Evolutionary conservation across 2,888 invertebrate genomes (phyloP), one percentile per base, ranked within the genome.

Genomic region (Lampropteryx suffumata): DNA sequence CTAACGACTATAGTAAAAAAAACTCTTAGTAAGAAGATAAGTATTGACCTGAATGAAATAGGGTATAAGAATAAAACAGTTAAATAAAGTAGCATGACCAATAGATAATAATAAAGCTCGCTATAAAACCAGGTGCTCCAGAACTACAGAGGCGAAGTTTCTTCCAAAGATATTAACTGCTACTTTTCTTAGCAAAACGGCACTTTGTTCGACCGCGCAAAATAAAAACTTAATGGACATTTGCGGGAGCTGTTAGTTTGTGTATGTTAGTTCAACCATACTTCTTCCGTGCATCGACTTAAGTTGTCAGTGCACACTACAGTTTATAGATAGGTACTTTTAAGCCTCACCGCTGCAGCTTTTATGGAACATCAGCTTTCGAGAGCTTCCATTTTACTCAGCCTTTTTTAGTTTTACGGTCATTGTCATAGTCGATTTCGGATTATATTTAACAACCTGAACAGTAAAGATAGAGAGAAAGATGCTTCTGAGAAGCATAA

Each of bases 321-420:
- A 17, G 17, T 10, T 30, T 21, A 30, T 30, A 24, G 8, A 7
- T 11, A 13, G n/a, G 24, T 32, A 32, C 29, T 11, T 21, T n/a
- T 41, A 33, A 37, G 33, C 21, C 12, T 29, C 24, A 9, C 11
- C n/a, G 14, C 46, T 42, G 34, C 39, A 29, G 33, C 34, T 45
- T 40, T 48, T 47, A 52, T 52, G 43, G 35, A 30, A 48, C 46
- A 47, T 13, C n/a, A 41, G 13, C 24, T 29, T 14, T 48, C 43
- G 33, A 29, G 24, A 39, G 37, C 13, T 33, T 26, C 32, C 11
- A 36, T 46, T 46, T 46, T 32, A 24, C 11, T 33, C 6, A 24
- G 45, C 7, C 14, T 11, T 36, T 33, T 11, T n/a, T n/a, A n/a
- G n/a, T n/a, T 21, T 33, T 28, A 11, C 9, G 9, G 24, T 32